Evolutionary conservation across 1,140 invertebrate species (phyloP), one percentile per base, ranked within the genome.

Genomic region (Anagrus nilaparvatae): DNA sequence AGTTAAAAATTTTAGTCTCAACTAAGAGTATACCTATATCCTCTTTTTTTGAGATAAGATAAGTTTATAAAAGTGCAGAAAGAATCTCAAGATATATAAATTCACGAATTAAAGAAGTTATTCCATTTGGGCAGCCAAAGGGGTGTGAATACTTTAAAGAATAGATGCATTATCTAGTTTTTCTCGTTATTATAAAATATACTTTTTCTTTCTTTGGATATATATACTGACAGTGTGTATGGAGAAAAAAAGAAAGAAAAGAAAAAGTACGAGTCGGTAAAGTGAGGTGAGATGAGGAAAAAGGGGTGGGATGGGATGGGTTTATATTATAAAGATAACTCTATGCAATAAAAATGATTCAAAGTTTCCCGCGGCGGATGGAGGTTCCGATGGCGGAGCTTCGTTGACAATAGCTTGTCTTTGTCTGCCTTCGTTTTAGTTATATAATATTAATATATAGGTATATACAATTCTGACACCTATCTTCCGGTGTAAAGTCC

Each of bases 341-440:
- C 66, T 65, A 66, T 67, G 66, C 66, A 69, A 69, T 69, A 69
- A 69, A 67, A 69, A 69, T 69, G 66, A 67, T 67, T 69, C 66
- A 69, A 69, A 69, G 66, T 69, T 67, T 69, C 66, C 66, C 66
- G 66, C 65, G 58, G 63, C 59, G 66, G 65, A 65, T 66, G 63
- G 62, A 55, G 61, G 66, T 69, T 69, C 63, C 61, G 63, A 64
- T 65, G 63, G 61, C 56, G 58, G 58, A 63, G 59, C 60, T 56
- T 60, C 59, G 61, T 65, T 67, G 65, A 67, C 63, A 67, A 69
- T 67, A 59, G 65, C 56, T 59, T 62, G 63, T 67, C 65, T 67
- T 67, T 69, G 65, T 69, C 62, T 66, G 60, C 61, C 47, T 53
- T 50, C n/a, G n/a, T n/a, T n/a, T n/a, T n/a, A n/a, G n/a, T n/a